Conservation (phyloP, 2,113 vertebrate species). For the Rynchops niger region DNA sequence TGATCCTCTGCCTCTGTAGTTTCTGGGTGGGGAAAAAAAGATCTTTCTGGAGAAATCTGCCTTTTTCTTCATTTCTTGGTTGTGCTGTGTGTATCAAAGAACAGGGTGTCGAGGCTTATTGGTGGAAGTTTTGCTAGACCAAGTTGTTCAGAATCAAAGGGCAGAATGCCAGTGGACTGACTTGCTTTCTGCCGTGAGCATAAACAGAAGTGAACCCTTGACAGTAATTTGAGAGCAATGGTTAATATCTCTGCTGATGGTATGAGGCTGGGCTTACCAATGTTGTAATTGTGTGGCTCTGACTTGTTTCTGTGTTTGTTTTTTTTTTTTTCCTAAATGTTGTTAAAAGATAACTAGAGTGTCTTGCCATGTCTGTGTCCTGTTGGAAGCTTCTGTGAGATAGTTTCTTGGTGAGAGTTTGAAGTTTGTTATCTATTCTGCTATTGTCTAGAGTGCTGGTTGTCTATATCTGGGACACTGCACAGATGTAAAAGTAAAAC, state of each 20-base stretch:
- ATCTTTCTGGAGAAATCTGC: background rate
- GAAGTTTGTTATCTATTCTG: background rate
- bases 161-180: background rate
- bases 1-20: background rate
- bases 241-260: background rate
- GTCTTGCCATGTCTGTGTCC: background rate
- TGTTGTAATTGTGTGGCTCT: background rate
- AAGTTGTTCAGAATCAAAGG: background rate
- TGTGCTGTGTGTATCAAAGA: background rate
- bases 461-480: background rate
- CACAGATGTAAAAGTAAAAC: background rate
- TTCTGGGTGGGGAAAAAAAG: background rate
- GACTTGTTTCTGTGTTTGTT: background rate
- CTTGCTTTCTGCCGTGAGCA: background rate
- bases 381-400: background rate
- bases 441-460: background rate
- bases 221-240: background rate
- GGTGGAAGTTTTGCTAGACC: background rate
- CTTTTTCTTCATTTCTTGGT: background rate
- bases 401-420: background rate
- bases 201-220: background rate
- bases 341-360: background rate
- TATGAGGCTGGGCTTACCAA: background rate
- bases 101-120: background rate
- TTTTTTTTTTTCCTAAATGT: constrained; percentile 8